Evolutionary conservation across 2,113 vertebrate species (phyloP).

Genomic region (Melanostigma gelatinosum): DNA sequence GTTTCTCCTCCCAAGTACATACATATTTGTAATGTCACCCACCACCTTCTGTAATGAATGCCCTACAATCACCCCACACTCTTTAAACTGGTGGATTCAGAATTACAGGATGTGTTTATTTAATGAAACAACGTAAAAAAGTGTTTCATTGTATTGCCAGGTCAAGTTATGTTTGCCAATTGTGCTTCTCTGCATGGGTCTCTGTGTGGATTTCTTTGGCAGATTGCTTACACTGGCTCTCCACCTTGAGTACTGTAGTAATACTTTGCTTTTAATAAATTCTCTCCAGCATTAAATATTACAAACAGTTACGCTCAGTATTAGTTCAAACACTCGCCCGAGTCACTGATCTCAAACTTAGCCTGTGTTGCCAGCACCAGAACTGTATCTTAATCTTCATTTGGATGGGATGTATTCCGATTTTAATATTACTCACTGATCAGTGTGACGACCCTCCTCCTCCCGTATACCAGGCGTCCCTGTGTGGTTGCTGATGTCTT

Average conservation of each 20-base stretch:
- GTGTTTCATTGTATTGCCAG: not conserved
- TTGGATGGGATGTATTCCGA: conserved; percentile 21
- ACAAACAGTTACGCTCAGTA: not conserved
- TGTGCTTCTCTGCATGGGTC: not conserved
- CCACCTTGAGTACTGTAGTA: not conserved
- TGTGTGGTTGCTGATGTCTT: too few relatives aligned
- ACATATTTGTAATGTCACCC: conserved; percentile 30
- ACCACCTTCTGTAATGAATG: conserved; percentile 36
- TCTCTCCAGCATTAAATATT: conserved; percentile 4
- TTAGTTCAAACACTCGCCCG: not conserved
- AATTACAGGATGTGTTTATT: conserved; percentile 4
- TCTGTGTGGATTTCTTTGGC: not conserved
- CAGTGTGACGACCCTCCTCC: too few relatives aligned
- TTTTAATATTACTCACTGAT: conserved; percentile 6
- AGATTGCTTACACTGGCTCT: not conserved
- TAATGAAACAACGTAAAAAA: not conserved
- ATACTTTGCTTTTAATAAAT: conserved; percentile 2
- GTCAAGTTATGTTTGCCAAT: not conserved
- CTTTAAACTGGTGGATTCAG: conserved; percentile 12
- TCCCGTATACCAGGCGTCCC: too few relatives aligned
- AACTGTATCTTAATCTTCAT: conserved; percentile 1
- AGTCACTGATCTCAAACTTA: conserved; percentile 18
- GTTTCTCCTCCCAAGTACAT: conserved; percentile 44
- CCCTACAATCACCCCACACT: conserved; percentile 8
- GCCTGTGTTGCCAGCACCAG: not conserved